A percentile compares a stretch with the other conserved stretches of the same genome.
These are phyloP conservation scores for Oncorhynchus mykiss DNA, from an alignment of 2,113 vertebrate genomes.

Conservation along the genomic window DNA sequence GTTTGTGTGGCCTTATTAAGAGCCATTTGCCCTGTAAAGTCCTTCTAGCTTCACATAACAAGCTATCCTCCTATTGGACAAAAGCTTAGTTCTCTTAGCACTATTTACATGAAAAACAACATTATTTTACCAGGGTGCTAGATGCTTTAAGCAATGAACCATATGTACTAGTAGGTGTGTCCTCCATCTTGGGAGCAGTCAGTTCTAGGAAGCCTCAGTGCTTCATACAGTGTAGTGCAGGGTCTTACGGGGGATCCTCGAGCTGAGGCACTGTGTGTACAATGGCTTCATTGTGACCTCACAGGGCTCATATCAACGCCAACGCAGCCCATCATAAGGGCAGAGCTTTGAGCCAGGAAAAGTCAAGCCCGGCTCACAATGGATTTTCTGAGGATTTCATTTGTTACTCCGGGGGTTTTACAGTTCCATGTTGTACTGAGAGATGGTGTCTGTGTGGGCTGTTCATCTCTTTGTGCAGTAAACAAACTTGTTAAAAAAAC, in stretches of 20 bases:
- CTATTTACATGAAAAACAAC: neutral
- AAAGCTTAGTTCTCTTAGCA: neutral
- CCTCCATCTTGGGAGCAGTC: neutral
- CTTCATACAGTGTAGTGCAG: conserved; percentile 7
- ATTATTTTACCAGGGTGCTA: neutral
- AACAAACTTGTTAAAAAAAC: too few relatives aligned
- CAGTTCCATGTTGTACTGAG: neutral
- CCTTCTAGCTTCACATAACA: too few relatives aligned
- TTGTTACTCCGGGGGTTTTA: neutral
- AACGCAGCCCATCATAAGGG: conserved; percentile 30
- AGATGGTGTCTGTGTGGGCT: neutral
- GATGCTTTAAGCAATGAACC: too few relatives aligned
- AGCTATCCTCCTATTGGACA: neutral
- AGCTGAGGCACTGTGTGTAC: conserved; percentile 16
- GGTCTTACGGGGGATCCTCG: conserved; percentile 11
- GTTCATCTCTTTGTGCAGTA: neutral
- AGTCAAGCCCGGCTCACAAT: conserved; percentile 12
- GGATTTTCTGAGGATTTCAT: neutral
- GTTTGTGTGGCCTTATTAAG: too few relatives aligned
- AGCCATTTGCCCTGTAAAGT: too few relatives aligned
- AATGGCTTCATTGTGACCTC: conserved; percentile 52
- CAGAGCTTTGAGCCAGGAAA: conserved; percentile 17
- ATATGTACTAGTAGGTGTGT: neutral
- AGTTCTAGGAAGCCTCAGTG: neutral
- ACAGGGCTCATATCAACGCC: conserved; percentile 33